A percentile compares a stretch with the other conserved stretches of the same genome.
Evolutionary conservation across 2,888 invertebrate genomes (phyloP).

Genomic region (Cataglyphis albicans): DNA sequence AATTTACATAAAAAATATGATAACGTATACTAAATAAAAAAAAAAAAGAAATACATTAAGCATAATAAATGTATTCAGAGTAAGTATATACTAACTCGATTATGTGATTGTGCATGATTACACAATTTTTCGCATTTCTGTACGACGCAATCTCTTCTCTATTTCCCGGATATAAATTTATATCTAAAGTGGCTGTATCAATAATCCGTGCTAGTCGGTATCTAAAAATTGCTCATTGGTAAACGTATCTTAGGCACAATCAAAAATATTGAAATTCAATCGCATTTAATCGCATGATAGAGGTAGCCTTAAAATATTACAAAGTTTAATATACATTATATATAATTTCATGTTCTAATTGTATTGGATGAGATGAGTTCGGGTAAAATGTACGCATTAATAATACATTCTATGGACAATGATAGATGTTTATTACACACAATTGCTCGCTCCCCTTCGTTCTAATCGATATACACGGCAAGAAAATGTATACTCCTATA

Average conservation of each 20-base stretch:
- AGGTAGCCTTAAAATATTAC: conserved; percentile 7
- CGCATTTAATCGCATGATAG: background rate
- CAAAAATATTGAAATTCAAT: background rate
- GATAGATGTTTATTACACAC: conserved; percentile 42
- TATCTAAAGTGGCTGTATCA: conserved; percentile 56
- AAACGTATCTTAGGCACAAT: background rate
- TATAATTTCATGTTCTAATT: background rate
- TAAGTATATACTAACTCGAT: conserved; percentile 63
- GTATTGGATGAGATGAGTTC: conserved; percentile 21
- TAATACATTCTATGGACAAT: conserved; percentile 15
- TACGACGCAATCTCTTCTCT: conserved; percentile 65
- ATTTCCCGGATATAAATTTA: conserved; percentile 59
- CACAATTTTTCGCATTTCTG: conserved; percentile 65
- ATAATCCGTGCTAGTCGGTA: conserved; percentile 70
- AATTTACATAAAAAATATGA: background rate
- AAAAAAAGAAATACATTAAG: background rate
- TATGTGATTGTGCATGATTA: conserved; percentile 66
- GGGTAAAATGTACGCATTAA: conserved; percentile 9
- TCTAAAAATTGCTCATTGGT: conserved; percentile 62
- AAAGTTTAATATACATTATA: background rate
- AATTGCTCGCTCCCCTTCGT: background rate
- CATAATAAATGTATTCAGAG: background rate
- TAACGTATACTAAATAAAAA: background rate
- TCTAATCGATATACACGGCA: background rate
- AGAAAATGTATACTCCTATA: conserved; percentile 1